Conservation (phyloP, 2,113 vertebrate genomes). For the Ptychochromis oligacanthus region DNA sequence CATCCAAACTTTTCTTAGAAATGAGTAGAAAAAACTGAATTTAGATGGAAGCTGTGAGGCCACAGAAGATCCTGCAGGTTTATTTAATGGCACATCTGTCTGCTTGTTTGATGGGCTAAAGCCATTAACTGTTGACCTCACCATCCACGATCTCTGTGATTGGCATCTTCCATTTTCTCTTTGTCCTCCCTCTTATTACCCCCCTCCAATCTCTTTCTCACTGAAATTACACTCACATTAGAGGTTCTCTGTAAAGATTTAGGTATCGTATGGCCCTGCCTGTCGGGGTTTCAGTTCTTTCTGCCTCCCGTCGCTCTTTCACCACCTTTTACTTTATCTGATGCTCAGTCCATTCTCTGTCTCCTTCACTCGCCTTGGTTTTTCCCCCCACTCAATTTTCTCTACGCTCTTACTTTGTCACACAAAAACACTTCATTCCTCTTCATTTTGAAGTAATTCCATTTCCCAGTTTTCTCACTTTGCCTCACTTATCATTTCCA, state of each 20-base stretch:
- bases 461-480: background rate
- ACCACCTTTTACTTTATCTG: background rate
- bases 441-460: background rate
- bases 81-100: slow-evolving; percentile 18
- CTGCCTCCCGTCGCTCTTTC: background rate
- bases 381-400: background rate
- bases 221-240: slow-evolving; percentile 7
- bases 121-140: slow-evolving; percentile 16
- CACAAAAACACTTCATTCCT: background rate
- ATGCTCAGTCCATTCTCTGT: background rate
- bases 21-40: background rate
- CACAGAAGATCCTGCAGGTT: background rate
- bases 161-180: slow-evolving; percentile 19
- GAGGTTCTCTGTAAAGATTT: background rate
- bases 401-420: background rate
- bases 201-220: background rate
- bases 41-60: background rate
- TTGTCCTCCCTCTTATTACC: background rate
- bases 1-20: background rate
- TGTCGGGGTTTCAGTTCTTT: background rate
- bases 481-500: background rate
- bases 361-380: background rate
- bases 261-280: background rate
- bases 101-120: background rate
- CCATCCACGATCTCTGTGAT: background rate